Base-by-base conservation (phyloP, 2,797 vertebrate genomes). In the Melanotaenia pygmaea region DNA sequence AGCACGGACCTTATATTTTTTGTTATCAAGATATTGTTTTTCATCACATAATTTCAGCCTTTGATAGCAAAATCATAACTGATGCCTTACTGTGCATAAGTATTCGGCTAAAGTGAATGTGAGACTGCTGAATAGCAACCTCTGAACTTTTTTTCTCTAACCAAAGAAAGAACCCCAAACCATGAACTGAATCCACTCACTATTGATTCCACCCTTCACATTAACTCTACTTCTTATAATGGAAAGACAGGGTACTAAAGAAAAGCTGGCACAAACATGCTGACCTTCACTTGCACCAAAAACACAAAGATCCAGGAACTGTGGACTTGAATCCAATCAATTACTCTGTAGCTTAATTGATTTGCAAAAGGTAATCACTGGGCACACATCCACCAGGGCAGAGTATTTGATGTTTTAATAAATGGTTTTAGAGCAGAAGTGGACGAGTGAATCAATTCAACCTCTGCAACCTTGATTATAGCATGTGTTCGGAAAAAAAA, bases 341-440 rank as follows among this genome's bases (percentile, higher is more conserved):
- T 91, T 89, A 87, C 81, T 77, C 65, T 22, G 83, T 83, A 69
- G 78, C 86, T 88, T 88, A 87, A 92, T 91, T 90, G 89, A 90
- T 92, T 88, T 88, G 85, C 83, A 87, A 83, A 60, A 88, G 87
- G 87, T 91, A 88, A 91, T 91, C 90, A 88, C 74, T 80, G 84
- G 84, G 83, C 83, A 83, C 64, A 51, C 81, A 71, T 86, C 80
- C 88, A 87, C 79, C 70, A 58, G 70, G 79, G 71, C 54, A 4
- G 58, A 81, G 67, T 74, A 85, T 83, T 86, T 92, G 88, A 91
- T 92, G 84, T 90, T 90, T 90, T 91, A 91, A 89, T 90, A 90
- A 90, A 90, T 90, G 83, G 84, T 86, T 89, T 88, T 74, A 86
- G 81, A 89, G 83, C 86, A 85, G 81, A 82, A 83, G 77, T 81